Evolutionary conservation across 2,888 invertebrate species (phyloP).

Genomic region (Microdon myrmicae): DNA sequence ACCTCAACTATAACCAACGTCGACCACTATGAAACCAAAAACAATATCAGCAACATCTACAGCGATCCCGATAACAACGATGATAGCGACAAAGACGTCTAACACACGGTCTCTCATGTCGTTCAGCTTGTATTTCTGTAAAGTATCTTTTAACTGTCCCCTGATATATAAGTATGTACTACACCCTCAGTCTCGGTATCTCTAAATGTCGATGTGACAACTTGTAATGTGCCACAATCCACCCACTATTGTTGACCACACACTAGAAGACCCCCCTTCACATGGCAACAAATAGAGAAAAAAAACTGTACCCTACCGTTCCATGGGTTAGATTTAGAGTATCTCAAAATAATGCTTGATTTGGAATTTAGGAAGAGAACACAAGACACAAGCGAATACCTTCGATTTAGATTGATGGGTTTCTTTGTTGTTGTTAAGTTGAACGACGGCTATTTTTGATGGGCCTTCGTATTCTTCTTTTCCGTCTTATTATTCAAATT

Average conservation of each 20-base stretch:
- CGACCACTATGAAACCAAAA: no score
- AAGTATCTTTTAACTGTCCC: constrained; percentile 25
- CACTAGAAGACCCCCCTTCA: no score
- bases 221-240: constrained; percentile 3
- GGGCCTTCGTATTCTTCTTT: constrained; percentile 1
- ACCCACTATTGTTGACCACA: no score
- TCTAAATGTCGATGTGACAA: constrained; percentile 36
- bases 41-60: no score
- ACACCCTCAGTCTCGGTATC: constrained; percentile 1
- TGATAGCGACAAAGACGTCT: not conserved
- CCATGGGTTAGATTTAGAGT: constrained; percentile 27
- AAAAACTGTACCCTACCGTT: not conserved
- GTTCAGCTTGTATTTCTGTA: not conserved
- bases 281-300: no score
- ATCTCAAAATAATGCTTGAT: constrained; percentile 28
- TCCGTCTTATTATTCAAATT: constrained; percentile 34
- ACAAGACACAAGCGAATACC: no score
- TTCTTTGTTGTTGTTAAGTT: no score
- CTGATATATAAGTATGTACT: constrained; percentile 25
- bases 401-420: no score
- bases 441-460: constrained; percentile 9
- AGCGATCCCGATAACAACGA: no score
- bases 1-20: no score
- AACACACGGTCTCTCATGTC: not conserved
- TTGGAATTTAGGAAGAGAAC: constrained; percentile 40